Base-by-base conservation (phyloP, 2,888 invertebrate genomes). In the Amiota mariae region DNA sequence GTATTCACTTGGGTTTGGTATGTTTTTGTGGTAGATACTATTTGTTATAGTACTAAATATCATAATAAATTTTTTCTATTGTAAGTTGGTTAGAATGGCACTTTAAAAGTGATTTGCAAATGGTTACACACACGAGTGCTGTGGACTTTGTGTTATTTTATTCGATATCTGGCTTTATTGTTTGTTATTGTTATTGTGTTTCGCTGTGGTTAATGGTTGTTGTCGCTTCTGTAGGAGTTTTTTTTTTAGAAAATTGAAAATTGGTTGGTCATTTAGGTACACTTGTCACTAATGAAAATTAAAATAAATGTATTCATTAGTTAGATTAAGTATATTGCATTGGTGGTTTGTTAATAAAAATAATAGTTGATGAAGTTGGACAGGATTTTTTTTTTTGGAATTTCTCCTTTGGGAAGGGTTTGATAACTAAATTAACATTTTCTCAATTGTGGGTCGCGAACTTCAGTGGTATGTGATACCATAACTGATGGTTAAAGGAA, bases 201-300 rank as follows among this genome's bases (percentile, higher is more conserved):
- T 63, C 36, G 36, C 18, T 20, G 63, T 36, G 20, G 63, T 36
- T 63, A 18, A 18, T 59, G 54, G 11, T 54, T 54, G n/a, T 54
- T 54, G 54, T 59, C 15, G 59, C 18, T 18, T 59, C 11, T 59
- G 59, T 63, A n/a, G n/a, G 54, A 11, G 67, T 12, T 20, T 20
- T 67, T 24, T 12, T 20, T 20, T 67, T 24, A 76, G 74, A 36
- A 36, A 75, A 76, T 75, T 78, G 75, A 76, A 76, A 72, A 36
- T 36, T 36, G 36, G 36, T 75, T 75, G 74, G 70, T 76, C 70
- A 70, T 71, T 72, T 18, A 18, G 57, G 18, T 57, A 18, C 13
- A 57, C 18, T 57, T 57, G 57, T 15, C 18, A 18, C 57, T 57
- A 57, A 57, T 57, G 18, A 57, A 57, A 57, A 57, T 57, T 57